Conservation (phyloP, 2,113 vertebrate genomes). For the Oostethus manadensis region DNA sequence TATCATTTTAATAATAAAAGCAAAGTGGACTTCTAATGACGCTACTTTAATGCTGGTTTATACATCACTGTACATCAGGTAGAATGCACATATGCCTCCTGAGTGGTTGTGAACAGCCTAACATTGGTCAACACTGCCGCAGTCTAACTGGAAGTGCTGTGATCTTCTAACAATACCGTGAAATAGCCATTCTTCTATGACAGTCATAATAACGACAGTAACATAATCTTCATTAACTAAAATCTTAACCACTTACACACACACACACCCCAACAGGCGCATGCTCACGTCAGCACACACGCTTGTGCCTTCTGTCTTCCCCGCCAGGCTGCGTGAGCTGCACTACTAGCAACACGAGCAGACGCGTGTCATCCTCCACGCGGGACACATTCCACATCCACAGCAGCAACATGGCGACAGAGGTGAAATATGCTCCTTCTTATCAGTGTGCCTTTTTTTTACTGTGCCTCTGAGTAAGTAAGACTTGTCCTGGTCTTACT, state of each 20-base stretch:
- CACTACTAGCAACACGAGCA: conserved; percentile 45
- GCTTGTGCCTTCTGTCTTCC: conserved; percentile 18
- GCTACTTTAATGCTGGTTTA: too few relatives aligned
- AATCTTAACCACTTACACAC: neutral
- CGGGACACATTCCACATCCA: conserved; percentile 56
- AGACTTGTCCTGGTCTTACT: neutral
- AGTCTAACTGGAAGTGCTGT: too few relatives aligned
- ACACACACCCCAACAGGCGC: neutral
- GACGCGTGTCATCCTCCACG: conserved; percentile 42
- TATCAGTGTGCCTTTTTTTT: neutral
- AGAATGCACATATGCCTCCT: too few relatives aligned
- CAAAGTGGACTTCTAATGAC: too few relatives aligned
- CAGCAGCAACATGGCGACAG: conserved; percentile 68
- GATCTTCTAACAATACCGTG: too few relatives aligned
- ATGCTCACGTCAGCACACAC: conserved; percentile 15
- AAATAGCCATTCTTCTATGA: too few relatives aligned
- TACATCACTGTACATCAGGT: too few relatives aligned
- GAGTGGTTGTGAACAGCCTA: too few relatives aligned
- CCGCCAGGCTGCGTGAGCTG: conserved; percentile 13
- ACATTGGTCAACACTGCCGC: too few relatives aligned
- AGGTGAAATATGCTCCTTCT: conserved; percentile 55
- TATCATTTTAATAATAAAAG: too few relatives aligned
- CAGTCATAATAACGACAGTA: too few relatives aligned
- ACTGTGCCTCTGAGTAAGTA: neutral
- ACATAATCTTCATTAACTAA: too few relatives aligned